phyloP scores from a whole-genome alignment of 2,113 vertebrate species.

The Istiophorus platypterus region DNA sequence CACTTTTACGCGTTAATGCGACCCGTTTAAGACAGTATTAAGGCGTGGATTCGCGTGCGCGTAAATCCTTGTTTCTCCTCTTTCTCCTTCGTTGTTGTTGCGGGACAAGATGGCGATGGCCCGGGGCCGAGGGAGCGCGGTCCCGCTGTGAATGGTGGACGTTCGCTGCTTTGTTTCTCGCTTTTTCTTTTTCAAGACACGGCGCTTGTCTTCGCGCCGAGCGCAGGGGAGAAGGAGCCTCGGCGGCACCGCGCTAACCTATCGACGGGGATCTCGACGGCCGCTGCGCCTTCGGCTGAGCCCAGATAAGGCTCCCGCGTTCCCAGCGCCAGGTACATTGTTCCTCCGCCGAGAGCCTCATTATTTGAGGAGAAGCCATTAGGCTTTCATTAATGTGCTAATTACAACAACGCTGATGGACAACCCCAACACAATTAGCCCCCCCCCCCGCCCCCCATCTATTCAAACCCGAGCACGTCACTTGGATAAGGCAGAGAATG shows the following conservation, averaged over 20 bases:
- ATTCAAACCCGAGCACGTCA: slow-evolving; percentile 51
- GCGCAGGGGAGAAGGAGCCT: slow-evolving; percentile 17
- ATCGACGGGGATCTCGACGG: slow-evolving; percentile 54
- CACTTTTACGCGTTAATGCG: slow-evolving; percentile 78
- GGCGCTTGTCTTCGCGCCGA: slow-evolving; percentile 60
- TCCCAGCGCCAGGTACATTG: slow-evolving; percentile 72
- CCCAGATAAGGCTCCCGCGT: slow-evolving; percentile 67
- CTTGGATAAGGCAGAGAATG: slow-evolving; percentile 62
- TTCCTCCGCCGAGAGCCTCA: slow-evolving; percentile 68
- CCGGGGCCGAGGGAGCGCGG: slow-evolving; percentile 25
- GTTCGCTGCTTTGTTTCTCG: too few species aligned
- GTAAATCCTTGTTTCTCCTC: too few species aligned
- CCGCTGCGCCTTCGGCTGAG: slow-evolving; percentile 62
- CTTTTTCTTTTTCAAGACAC: slow-evolving; percentile 71
- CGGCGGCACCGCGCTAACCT: slow-evolving; percentile 33
- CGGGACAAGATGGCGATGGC: slow-evolving; percentile 15
- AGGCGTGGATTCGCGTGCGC: slow-evolving; percentile 58
- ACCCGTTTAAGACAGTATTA: slow-evolving; percentile 92
- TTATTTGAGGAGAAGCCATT: slow-evolving; percentile 73
- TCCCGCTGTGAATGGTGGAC: slow-evolving; percentile 48
- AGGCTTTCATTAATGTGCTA: slow-evolving; percentile 77
- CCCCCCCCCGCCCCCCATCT: not conserved
- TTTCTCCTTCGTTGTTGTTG: too few species aligned
- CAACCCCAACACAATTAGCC: slow-evolving; percentile 68
- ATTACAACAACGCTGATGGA: slow-evolving; percentile 75